Conservation (phyloP, 2,797 vertebrate genomes). For the Chelon auratus region DNA sequence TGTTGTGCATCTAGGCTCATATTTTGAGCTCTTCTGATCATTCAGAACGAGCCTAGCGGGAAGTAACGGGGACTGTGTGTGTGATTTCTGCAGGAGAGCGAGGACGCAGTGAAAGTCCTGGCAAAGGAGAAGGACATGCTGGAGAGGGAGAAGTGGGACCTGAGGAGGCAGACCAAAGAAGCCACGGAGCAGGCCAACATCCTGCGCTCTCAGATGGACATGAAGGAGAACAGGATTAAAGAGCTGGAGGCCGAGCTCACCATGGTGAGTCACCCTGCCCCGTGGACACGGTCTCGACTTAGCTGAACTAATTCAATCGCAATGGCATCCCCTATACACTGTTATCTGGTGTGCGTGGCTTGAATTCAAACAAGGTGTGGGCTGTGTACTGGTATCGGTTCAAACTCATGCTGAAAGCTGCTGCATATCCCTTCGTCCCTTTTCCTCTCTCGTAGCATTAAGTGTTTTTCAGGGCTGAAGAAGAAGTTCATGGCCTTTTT, state of each 20-base stretch:
- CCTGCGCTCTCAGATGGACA: slow-evolving; percentile 94
- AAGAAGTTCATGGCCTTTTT: slow-evolving; percentile 29
- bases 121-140: slow-evolving; percentile 96
- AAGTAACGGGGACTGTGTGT: slow-evolving; percentile 2
- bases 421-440: slow-evolving; percentile 18
- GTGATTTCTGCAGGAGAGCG: slow-evolving; percentile 88
- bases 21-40: background rate
- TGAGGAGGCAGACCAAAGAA: slow-evolving; percentile 95
- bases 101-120: slow-evolving; percentile 94
- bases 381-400: slow-evolving; percentile 32
- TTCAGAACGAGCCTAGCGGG: slow-evolving; percentile 10
- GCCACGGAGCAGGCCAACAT: slow-evolving; percentile 92
- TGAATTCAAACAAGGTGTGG: slow-evolving; percentile 27
- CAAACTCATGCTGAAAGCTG: slow-evolving; percentile 24
- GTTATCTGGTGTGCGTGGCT: slow-evolving; percentile 9
- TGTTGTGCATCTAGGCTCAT: background rate
- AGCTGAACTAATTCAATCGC: background rate
- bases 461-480: slow-evolving; percentile 31
- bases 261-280: slow-evolving; percentile 85
- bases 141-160: slow-evolving; percentile 97
- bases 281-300: background rate
- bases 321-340: slow-evolving; percentile 4
- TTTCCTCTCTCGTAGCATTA: slow-evolving; percentile 26
- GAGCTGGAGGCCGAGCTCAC: slow-evolving; percentile 97
- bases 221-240: slow-evolving; percentile 98